Conservation (phyloP, 1,140 invertebrate species). For the Muscidifurax raptorellus region DNA sequence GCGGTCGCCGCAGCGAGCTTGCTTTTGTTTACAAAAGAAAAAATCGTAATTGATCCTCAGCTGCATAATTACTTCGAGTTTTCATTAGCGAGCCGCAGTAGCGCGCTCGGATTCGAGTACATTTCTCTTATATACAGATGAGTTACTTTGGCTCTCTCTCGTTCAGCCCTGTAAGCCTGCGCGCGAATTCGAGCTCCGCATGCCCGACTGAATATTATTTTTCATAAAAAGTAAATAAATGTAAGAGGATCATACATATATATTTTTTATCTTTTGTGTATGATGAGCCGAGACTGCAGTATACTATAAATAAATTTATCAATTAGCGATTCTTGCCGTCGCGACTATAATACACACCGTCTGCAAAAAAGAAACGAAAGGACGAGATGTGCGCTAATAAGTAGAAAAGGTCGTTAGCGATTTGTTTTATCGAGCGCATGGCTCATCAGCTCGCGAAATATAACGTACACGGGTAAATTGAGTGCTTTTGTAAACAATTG, state of each 20-base stretch:
- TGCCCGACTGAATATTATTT: neutral
- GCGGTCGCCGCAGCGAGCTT: neutral
- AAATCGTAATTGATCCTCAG: slow-evolving; percentile 42
- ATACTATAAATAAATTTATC: neutral
- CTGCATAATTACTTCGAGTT: slow-evolving; percentile 45
- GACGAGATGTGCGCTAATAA: too few relatives aligned
- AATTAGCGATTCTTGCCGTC: neutral
- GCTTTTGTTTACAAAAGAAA: slow-evolving; percentile 38
- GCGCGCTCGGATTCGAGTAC: neutral
- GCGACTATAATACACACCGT: neutral
- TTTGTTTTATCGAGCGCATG: slow-evolving; percentile 10
- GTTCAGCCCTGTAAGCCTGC: neutral
- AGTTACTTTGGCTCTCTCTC: neutral
- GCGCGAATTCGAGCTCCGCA: neutral
- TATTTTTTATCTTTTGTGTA: neutral
- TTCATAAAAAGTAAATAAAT: neutral
- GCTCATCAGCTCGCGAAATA: neutral
- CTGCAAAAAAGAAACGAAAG: neutral
- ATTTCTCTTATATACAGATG: neutral
- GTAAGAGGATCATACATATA: neutral
- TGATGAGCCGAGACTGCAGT: neutral
- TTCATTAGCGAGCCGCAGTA: slow-evolving; percentile 37
- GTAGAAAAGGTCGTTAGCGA: neutral
- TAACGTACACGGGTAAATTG: neutral
- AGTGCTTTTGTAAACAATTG: slow-evolving; percentile 38